Percentiles rank a stretch among this genome's conserved stretches.
phyloP scores from a whole-genome alignment of 2,113 vertebrate genomes.

The Coracopsis vasa region DNA sequence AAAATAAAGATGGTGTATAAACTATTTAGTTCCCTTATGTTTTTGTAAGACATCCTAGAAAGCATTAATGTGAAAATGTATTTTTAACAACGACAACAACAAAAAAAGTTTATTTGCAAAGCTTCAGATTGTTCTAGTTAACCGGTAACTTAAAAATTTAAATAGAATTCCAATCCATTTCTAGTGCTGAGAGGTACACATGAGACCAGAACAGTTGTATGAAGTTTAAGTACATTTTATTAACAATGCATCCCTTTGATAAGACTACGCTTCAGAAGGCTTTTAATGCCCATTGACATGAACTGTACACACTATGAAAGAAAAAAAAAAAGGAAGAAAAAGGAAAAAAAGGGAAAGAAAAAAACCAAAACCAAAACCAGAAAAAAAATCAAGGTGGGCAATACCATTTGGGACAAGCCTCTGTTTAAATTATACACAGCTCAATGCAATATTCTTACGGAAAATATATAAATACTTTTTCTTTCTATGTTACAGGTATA shows the following conservation, averaged over 20 bases:
- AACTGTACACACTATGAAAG: constrained; percentile 95
- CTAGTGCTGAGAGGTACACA: not conserved
- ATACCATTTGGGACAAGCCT: constrained; percentile 79
- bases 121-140: not conserved
- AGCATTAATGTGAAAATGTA: not conserved
- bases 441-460: constrained; percentile 94
- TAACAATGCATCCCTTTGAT: constrained; percentile 97
- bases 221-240: constrained; percentile 87
- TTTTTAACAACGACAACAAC: not conserved
- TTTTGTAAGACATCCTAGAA: not conserved
- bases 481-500: constrained; percentile 97
- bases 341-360: constrained; percentile 64
- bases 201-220: constrained; percentile 31
- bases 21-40: not conserved
- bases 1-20: not conserved
- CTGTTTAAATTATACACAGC: constrained; percentile 85
- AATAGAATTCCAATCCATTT: not conserved
- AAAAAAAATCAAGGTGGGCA: constrained; percentile 81
- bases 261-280: constrained; percentile 92
- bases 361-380: constrained; percentile 7
- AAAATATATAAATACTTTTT: constrained; percentile 99
- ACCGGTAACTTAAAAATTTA: not conserved
- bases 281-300: constrained; percentile 88
- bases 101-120: not conserved
- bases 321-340: not conserved